phyloP scores from a whole-genome alignment of 1,140 invertebrate genomes.

The Zaprionus lachaisei region DNA sequence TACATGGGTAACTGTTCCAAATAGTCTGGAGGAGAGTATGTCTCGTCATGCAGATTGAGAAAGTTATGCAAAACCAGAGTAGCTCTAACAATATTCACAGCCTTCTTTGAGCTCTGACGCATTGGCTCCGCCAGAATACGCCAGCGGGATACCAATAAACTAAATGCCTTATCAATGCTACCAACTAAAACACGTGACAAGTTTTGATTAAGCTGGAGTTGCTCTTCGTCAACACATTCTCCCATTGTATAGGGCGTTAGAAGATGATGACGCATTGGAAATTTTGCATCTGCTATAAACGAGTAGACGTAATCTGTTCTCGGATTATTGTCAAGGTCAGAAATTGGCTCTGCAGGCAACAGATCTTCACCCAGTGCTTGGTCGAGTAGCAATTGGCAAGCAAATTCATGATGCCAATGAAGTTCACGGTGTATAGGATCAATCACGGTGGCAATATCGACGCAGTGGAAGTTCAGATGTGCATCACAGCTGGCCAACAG shows the following conservation, averaged over 20 bases:
- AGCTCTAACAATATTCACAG: conserved; percentile 19
- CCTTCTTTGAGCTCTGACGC: conserved; percentile 7
- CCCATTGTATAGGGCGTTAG: background rate
- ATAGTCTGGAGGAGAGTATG: conserved; percentile 7
- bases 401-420: conserved; percentile 27
- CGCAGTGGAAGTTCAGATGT: too few relatives aligned
- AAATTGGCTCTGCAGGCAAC: background rate
- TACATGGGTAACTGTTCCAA: conserved; percentile 4
- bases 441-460: too few relatives aligned
- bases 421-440: background rate
- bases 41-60: conserved; percentile 22
- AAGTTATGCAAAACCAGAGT: conserved; percentile 33
- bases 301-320: background rate
- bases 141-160: conserved; percentile 25
- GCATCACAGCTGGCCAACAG: too few relatives aligned
- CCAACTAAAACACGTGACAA: background rate
- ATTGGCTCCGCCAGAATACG: background rate
- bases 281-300: conserved; percentile 12
- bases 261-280: conserved; percentile 18
- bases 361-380: background rate
- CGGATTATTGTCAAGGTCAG: too few relatives aligned
- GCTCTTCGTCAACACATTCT: background rate
- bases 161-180: conserved; percentile 29
- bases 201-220: conserved; percentile 14
- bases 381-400: background rate